Evolutionary conservation across 2,888 invertebrate species (phyloP), one percentile per base, ranked within the genome.

Genomic region (Parelbella ahira): DNA sequence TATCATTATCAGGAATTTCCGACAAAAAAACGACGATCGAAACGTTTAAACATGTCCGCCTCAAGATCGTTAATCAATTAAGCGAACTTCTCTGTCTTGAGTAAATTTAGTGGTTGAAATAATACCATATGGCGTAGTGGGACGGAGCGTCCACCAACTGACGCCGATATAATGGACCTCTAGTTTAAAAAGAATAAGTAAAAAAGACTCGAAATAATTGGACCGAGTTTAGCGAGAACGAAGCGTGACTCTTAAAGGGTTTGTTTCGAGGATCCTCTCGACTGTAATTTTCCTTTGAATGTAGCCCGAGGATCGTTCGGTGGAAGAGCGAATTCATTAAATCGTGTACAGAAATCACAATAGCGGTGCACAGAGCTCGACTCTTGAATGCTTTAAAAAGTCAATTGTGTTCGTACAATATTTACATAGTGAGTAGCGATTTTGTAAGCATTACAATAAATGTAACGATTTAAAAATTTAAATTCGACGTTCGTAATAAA

Each of bases 261-360:
- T 84, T 79, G 75, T 77, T 76, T 74, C 73, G 68, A 74, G 68
- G 67, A 81, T 72, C 64, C 68, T 75, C 78, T 76, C 60, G 60
- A 70, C 74, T 75, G 72, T 79, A 81, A 82, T 84, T 82, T 82
- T 80, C 78, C 77, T 80, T 77, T 75, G 75, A 79, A 79, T 73
- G 66, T 73, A 75, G 72, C 64, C 70, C 63, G 72, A 75, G 65
- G 60, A 72, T 66, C 69, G 68, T 63, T 68, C 64, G 63, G 60
- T 33, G 63, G 66, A 77, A 80, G 76, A 77, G 74, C 75, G 73
- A 78, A 78, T 75, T 80, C 75, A 81, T 78, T 77, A 76, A 80
- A 77, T 81, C 69, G 75, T 77, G 74, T 69, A 73, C 74, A 73
- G 78, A 76, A 79, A 76, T 74, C 74, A 73, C 74, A 78, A 80